Percentiles rank a stretch among this genome's conserved stretches.
Evolutionary conservation across 1,140 invertebrate genomes (phyloP).

Genomic region (Drosophila takahashii): DNA sequence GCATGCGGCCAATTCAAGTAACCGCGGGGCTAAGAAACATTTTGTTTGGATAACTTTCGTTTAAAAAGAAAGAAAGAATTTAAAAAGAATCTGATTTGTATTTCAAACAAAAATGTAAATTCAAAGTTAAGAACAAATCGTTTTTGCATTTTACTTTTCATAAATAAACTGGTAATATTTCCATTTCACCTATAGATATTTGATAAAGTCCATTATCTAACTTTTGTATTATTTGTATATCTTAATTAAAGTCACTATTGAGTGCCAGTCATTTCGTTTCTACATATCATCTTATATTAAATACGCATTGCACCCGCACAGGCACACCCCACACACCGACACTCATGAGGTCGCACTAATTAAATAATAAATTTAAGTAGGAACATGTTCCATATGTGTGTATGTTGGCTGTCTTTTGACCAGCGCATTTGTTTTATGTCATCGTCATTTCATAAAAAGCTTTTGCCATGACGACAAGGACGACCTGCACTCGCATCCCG

Average conservation of each 20-base stretch:
- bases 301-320: neutral
- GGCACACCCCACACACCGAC: neutral
- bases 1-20: neutral
- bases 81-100: neutral
- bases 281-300: neutral
- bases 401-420: slow-evolving; percentile 33
- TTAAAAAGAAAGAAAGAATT: neutral
- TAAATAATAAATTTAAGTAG: slow-evolving; percentile 73
- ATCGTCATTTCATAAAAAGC: slow-evolving; percentile 72
- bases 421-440: slow-evolving; percentile 61
- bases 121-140: no score
- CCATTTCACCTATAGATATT: neutral
- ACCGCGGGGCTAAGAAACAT: neutral
- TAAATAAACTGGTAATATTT: no score
- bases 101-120: neutral
- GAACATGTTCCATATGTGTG: slow-evolving; percentile 24
- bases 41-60: neutral
- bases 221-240: neutral
- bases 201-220: neutral
- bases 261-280: neutral
- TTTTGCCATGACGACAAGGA: slow-evolving; percentile 48
- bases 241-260: neutral
- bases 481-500: slow-evolving; percentile 51
- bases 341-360: slow-evolving; percentile 52
- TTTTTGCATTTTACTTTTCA: no score